A percentile compares a stretch with the other conserved stretches of the same genome.
These are phyloP conservation scores for Halisarca cf. caerulea DNA, from an alignment of 37 sponge, comb jelly and placozoan species.

Conservation along the genomic window DNA sequence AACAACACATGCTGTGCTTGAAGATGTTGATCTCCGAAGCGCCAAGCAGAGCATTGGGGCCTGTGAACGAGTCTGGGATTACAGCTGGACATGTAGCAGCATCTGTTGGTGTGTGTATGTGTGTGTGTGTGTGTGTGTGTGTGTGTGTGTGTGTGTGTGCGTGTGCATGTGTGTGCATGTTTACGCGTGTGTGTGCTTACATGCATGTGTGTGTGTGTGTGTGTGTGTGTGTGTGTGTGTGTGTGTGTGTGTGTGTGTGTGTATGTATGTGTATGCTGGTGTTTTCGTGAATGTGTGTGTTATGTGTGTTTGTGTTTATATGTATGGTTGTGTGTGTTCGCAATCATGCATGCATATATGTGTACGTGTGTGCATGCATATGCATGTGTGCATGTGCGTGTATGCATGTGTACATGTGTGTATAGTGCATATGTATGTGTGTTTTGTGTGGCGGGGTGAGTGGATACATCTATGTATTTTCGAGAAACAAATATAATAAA, in stretches of 20 bases:
- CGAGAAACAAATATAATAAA: no score
- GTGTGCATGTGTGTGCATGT: no score
- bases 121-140: background rate
- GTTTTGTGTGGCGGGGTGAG: background rate
- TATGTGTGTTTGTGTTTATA: no score
- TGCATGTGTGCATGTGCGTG: background rate
- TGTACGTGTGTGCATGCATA: background rate
- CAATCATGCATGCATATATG: background rate
- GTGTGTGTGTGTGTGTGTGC: background rate
- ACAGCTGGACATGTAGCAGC: slow-evolving; percentile 76
- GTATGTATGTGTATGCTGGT: no score
- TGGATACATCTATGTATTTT: no score
- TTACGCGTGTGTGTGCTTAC: no score
- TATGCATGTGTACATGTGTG: background rate
- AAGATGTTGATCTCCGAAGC: slow-evolving; percentile 64
- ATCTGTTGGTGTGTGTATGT: slow-evolving; percentile 50
- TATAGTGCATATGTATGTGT: background rate
- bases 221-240: no score
- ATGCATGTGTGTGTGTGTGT: no score
- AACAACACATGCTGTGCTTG: slow-evolving; percentile 50
- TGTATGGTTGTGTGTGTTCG: background rate
- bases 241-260: no score
- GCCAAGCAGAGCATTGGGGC: slow-evolving; percentile 47
- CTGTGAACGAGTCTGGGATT: slow-evolving; percentile 61
- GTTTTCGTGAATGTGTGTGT: no score